Conservation (phyloP, 2,797 vertebrate species). For the Sitta carolinensis region DNA sequence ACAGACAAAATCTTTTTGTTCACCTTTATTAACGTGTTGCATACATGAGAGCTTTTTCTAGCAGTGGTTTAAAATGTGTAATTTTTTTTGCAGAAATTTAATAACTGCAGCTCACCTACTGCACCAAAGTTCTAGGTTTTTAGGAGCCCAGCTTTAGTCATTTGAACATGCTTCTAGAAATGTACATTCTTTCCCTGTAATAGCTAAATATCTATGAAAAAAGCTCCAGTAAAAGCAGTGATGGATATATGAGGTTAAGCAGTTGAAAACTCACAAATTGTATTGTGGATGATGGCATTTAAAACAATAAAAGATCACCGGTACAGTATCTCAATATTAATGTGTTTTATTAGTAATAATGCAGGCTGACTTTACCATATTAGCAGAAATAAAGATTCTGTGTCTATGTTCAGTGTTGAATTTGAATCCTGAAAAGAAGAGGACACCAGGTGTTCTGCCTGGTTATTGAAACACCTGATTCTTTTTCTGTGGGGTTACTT, state of each 20-base stretch:
- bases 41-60: constrained; percentile 72
- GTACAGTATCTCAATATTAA: constrained; percentile 64
- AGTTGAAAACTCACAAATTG: constrained; percentile 56
- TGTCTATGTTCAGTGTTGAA: constrained; percentile 67
- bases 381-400: constrained; percentile 62
- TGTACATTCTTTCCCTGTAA: constrained; percentile 64
- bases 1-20: constrained; percentile 63
- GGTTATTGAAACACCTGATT: constrained; percentile 19
- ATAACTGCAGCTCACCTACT: constrained; percentile 75
- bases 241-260: constrained; percentile 71
- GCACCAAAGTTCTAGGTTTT: constrained; percentile 76
- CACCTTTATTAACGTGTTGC: constrained; percentile 61
- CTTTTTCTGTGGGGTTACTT: constrained; percentile 45
- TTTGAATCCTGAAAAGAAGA: constrained; percentile 63
- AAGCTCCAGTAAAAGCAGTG: constrained; percentile 74
- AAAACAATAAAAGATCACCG: constrained; percentile 65
- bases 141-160: constrained; percentile 80
- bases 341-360: constrained; percentile 69
- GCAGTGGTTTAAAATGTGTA: constrained; percentile 66
- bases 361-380: constrained; percentile 42
- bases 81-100: constrained; percentile 72
- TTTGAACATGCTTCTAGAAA: constrained; percentile 78
- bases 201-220: constrained; percentile 70
- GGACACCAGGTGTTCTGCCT: constrained; percentile 49
- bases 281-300: constrained; percentile 76